These are phyloP conservation scores for Cervus canadensis DNA, from an alignment of 2,113 vertebrate genomes.

Conservation along the genomic window DNA sequence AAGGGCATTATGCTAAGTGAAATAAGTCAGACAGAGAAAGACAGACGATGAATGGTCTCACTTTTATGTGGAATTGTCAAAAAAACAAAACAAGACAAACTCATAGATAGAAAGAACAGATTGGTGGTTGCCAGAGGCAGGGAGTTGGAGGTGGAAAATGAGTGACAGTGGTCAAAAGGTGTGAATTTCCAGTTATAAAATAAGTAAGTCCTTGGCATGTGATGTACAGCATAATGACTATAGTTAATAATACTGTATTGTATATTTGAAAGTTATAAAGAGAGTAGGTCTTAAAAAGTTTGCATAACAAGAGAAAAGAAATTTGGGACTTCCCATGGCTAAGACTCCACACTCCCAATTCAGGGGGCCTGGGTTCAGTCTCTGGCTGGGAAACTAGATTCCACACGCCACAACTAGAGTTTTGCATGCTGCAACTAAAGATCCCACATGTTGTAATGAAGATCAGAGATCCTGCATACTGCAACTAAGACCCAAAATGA, in stretches of 20 bases:
- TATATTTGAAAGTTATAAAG: background rate
- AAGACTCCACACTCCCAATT: background rate
- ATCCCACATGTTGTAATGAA: background rate
- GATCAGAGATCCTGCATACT: background rate
- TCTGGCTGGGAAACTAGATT: background rate
- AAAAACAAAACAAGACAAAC: background rate
- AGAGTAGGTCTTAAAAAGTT: background rate
- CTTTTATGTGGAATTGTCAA: background rate
- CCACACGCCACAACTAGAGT: background rate
- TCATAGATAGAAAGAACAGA: background rate
- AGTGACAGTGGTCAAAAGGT: background rate
- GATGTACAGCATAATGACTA: background rate
- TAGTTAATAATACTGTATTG: background rate
- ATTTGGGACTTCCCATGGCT: background rate
- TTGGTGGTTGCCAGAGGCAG: background rate
- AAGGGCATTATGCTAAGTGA: background rate
- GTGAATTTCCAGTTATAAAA: background rate
- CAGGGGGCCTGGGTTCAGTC: background rate
- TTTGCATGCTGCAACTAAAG: background rate
- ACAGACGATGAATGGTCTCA: background rate
- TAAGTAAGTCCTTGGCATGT: background rate
- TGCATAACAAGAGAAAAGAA: background rate
- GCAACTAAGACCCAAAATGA: background rate
- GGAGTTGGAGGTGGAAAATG: background rate
- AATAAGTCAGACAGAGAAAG: background rate